These are phyloP conservation scores for Trichopria drosophilae DNA, from an alignment of 2,888 invertebrate genomes.

Conservation along the genomic window DNA sequence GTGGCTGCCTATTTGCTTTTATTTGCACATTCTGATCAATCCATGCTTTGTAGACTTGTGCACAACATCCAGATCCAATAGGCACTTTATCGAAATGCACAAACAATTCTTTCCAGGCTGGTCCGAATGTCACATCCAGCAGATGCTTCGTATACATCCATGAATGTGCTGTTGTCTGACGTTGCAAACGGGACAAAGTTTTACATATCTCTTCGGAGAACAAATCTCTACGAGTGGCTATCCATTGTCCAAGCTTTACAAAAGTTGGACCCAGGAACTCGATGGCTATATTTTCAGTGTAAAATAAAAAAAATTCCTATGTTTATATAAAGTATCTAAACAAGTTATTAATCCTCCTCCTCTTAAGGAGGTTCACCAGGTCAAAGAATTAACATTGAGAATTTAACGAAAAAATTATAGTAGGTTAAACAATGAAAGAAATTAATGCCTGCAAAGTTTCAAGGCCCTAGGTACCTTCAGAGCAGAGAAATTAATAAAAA, in stretches of 20 bases:
- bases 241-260: conserved; percentile 62
- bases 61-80: conserved; percentile 62
- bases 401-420: too few relatives aligned
- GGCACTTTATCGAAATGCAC: conserved; percentile 54
- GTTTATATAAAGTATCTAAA: neutral
- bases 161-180: conserved; percentile 49
- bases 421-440: too few relatives aligned
- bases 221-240: conserved; percentile 59
- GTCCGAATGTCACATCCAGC: conserved; percentile 52
- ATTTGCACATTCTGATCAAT: conserved; percentile 23
- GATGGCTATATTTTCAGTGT: conserved; percentile 40
- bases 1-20: conserved; percentile 22
- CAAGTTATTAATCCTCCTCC: too few relatives aligned
- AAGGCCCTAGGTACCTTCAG: too few relatives aligned
- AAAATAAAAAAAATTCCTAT: conserved; percentile 29
- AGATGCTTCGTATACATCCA: conserved; percentile 54
- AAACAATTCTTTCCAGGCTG: conserved; percentile 53
- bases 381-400: too few relatives aligned
- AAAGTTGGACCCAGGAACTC: conserved; percentile 60
- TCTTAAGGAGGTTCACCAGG: too few relatives aligned
- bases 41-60: conserved; percentile 52
- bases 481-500: too few relatives aligned
- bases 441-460: too few relatives aligned
- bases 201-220: conserved; percentile 59
- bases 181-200: conserved; percentile 53